Base-by-base conservation (phyloP, 1,140 invertebrate species). In the Leptinotarsa texana region DNA sequence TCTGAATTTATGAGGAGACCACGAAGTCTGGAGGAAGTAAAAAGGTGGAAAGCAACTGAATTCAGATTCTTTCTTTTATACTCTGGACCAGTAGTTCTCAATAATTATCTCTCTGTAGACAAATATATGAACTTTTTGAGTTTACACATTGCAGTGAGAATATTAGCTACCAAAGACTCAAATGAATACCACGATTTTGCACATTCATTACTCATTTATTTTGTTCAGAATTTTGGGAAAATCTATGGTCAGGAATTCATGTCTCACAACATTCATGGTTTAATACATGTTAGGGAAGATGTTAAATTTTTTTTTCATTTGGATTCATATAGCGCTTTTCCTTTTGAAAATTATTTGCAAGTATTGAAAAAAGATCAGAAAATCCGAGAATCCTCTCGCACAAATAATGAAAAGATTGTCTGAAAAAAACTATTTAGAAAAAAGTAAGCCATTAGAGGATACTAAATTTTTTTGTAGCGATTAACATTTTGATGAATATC, bases 11-110 rank as follows among this genome's bases (percentile, higher is more conserved):
- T 72, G 48, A 76, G 83, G 71, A 83, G 80, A 76, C 77, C 78
- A 27, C 48, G 82, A 65, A 22, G 33, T 21, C 76, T 84, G 22
- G 68, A 72, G 15, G 75, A 79, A 57, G 74, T 78, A n/a, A 75
- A 79, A 57, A 65, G 76, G 21, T 86, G 77, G 78, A 85, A 85
- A 80, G 81, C 82, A 4, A 81, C 82, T 11, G 82, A 86, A 76
- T 80, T 80, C 49, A 72, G 78, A 21, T 74, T 76, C 18, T 83
- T 84, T 72, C 76, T 84, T 18, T 68, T 82, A 33, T 85, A 84
- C 68, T 70, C 72, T 49, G 81, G 77, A 4, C 81, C 81, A 49
- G 42, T 85, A 24, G 74, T 80, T 27, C 78, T 85, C 3, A 73
- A 71, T 48, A 63, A 73, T 2, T 27, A 18, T 61, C n/a, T 69